These are phyloP conservation scores for Pica pica DNA, from an alignment of 2,113 vertebrate species.

Conservation along the genomic window DNA sequence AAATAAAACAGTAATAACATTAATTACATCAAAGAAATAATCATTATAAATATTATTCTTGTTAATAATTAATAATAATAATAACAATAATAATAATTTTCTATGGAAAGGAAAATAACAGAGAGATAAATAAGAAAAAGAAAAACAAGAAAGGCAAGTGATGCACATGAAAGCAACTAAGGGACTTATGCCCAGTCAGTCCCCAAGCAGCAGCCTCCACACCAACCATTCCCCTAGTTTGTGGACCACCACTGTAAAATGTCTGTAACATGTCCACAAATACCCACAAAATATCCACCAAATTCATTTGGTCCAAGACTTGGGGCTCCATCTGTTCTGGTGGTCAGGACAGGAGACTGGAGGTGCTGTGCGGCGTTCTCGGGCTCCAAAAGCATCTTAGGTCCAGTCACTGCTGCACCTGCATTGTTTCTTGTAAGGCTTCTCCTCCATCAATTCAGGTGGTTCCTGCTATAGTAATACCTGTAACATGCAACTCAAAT, in stretches of 20 bases:
- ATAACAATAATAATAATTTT: background rate
- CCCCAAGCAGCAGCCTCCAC: background rate
- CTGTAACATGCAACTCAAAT: background rate
- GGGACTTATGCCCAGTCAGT: background rate
- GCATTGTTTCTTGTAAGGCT: background rate
- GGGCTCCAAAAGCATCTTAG: background rate
- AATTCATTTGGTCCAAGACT: background rate
- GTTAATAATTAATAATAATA: too few species aligned
- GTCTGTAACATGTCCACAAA: too few species aligned
- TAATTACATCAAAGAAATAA: background rate
- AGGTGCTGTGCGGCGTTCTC: background rate
- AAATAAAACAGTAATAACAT: background rate
- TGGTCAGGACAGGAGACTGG: background rate
- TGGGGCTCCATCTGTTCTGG: background rate
- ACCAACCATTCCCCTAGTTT: background rate
- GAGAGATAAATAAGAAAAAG: background rate
- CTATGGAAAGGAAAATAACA: background rate
- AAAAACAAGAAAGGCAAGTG: background rate
- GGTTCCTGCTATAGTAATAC: background rate
- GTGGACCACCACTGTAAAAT: background rate
- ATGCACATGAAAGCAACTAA: background rate
- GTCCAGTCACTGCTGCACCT: background rate
- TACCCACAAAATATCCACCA: background rate
- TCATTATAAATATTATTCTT: too few species aligned
- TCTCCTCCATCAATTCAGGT: accelerated